A percentile compares a stretch with the other conserved stretches of the same genome.
Conservation (phyloP, 2,888 invertebrate species). For the Mycogona germanica region DNA sequence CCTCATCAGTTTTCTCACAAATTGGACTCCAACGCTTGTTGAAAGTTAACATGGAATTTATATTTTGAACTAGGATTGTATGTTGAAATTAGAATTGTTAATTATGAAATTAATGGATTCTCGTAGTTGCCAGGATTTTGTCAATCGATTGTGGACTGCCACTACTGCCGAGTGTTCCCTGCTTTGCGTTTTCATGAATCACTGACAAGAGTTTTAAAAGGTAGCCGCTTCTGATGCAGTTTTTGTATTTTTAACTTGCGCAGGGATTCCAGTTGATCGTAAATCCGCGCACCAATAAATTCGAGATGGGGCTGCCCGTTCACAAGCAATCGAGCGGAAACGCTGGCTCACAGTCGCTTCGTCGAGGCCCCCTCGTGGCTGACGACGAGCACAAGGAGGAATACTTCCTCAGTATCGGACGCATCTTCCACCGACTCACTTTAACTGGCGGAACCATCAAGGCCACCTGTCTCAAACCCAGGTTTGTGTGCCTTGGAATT, state of each 20-base stretch:
- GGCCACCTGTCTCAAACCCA: constrained; percentile 20
- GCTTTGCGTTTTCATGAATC: too few relatives aligned
- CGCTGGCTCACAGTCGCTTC: constrained; percentile 26
- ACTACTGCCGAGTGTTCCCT: too few relatives aligned
- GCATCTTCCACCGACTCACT: constrained; percentile 86
- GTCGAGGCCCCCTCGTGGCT: too few relatives aligned
- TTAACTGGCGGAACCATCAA: constrained; percentile 79
- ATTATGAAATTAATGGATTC: too few relatives aligned
- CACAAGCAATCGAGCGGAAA: constrained; percentile 25
- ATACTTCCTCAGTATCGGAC: constrained; percentile 79
- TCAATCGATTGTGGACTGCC: too few relatives aligned
- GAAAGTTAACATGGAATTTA: too few relatives aligned
- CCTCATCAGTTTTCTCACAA: neutral
- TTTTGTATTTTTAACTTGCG: neutral
- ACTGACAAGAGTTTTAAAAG: neutral
- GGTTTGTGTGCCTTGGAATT: constrained; percentile 3
- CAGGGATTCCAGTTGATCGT: constrained; percentile 76
- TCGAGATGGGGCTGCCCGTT: constrained; percentile 22
- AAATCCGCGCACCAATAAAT: constrained; percentile 33
- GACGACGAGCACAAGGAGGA: constrained; percentile 33
- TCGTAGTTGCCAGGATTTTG: too few relatives aligned
- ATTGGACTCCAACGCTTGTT: neutral
- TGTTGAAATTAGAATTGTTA: too few relatives aligned
- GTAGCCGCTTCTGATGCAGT: neutral
- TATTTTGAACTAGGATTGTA: too few relatives aligned